Base-by-base conservation (phyloP, 64 coral and sea anemone genomes). In the Porites australiensis region DNA sequence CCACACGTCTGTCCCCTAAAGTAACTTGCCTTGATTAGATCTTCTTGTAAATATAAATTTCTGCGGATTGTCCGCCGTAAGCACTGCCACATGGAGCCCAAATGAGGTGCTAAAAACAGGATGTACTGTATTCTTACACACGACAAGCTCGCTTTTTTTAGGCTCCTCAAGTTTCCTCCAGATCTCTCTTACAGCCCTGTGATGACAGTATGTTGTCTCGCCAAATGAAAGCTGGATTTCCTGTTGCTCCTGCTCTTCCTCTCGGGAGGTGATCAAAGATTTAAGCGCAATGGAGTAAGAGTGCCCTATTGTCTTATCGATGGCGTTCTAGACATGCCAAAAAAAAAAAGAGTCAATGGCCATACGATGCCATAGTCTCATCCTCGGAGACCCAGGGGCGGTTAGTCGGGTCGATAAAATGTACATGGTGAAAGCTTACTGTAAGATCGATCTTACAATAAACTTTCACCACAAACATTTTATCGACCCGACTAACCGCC, bases 31-130 rank as follows among this genome's bases (percentile, higher is more conserved):
- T 99, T 94, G 58, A 64, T 96, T 96, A 14, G 98, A 86, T 19
- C 98, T 83, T 44, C 98, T 91, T 74, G 94, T 89, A 88, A 99
- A 99, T 22, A 99, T 94, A 60, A 99, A 99, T 65, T 98, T 99
- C 47, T 72, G 90, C 50, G 98, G 98, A 37, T 79, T 49, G 46
- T 99, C 98, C 15, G 94, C 94, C 2, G 98, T 99, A 12, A 99
- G 71, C 6, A 99, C 98, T 15, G 98, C 98, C 8, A 99, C 88
- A 65, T 99, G 98, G 50, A 99, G 91, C 20, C 98, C 98, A 96
- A 99, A 99, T 12, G 98, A 98, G 11, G 96, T 98, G 72, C 96
- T 98, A 71, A 98, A 98, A 66, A 98, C 82, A 6, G 93, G 96
- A 20, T 99, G 88, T 21, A 99, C 94, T 12, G 87, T 72, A 64